Evolutionary conservation across 2,888 invertebrate genomes (phyloP), one percentile per base, ranked within the genome.

Genomic region (Noctua janthina): DNA sequence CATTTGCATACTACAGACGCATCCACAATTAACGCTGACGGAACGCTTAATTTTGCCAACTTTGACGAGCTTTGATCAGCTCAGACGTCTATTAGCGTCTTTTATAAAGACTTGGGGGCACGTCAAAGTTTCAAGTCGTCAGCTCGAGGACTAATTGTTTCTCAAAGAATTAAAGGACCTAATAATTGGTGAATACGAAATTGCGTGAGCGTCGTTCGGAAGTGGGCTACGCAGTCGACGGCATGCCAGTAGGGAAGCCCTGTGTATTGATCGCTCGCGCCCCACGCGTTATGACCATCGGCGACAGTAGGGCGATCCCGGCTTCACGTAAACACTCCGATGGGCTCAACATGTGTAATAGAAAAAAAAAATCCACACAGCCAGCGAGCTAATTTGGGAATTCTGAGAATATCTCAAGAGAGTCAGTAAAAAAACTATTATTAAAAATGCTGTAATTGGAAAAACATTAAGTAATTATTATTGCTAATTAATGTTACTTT

Each of bases 261-360:
- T 94, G 92, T 90, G 94, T 96, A 96, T 96, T 94, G 96, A 96
- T 96, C 96, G 96, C 90, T 90, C 85, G 93, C 95, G 92, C 95
- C 96, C 96, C 95, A 95, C 94, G 93, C 94, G 93, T 93, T 94
- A 94, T 95, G 96, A 92, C 95, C 95, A 96, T 93, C 94, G 96
- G 95, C 96, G 96, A 95, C 96, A 95, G 93, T 92, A 94, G 96
- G 96, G 95, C 96, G 95, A 94, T 94, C 93, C 93, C 92, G 93
- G 91, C 92, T 94, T 93, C 92, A 92, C 92, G 92, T 94, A 94
- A 94, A 95, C 93, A 94, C 92, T 93, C 91, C 91, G 88, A 90
- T 91, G 90, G 89, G 87, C 89, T 90, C 91, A 90, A 93, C 92
- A 93, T 93, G 92, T 94, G 93, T 91, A 91, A 87, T 87, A 90